Percentiles rank a stretch among this genome's conserved stretches.
These are phyloP conservation scores for Talpa occidentalis DNA, from an alignment of 2,113 vertebrate species.

Conservation along the genomic window DNA sequence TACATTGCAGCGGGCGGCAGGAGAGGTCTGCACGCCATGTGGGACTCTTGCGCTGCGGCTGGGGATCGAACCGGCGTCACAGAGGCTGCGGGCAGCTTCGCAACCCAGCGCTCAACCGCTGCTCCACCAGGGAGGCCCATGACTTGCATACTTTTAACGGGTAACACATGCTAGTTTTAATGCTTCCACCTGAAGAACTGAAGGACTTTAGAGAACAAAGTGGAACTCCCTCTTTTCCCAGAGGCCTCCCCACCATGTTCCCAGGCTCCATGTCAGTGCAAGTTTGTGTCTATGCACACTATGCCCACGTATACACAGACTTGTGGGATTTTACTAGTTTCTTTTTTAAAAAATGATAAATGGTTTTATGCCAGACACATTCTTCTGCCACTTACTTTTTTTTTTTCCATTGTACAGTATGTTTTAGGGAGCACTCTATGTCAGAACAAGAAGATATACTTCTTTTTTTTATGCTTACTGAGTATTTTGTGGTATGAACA, in stretches of 20 bases:
- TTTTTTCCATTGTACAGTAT: background rate
- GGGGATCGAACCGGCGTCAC: too few relatives aligned
- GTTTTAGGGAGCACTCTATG: background rate
- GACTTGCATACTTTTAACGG: background rate
- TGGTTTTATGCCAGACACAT: background rate
- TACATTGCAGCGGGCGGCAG: too few relatives aligned
- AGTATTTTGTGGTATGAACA: background rate
- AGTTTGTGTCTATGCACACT: background rate
- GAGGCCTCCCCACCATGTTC: rapidly evolving
- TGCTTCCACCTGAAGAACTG: background rate
- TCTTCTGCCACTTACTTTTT: background rate
- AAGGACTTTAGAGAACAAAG: background rate
- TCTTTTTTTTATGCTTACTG: background rate
- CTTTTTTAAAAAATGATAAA: background rate
- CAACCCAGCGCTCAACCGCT: too few relatives aligned
- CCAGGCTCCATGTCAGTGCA: background rate
- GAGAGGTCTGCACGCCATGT: too few relatives aligned
- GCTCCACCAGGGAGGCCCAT: too few relatives aligned
- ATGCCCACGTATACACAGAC: background rate
- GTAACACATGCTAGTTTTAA: background rate
- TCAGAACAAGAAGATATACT: background rate
- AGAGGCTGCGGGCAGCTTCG: too few relatives aligned
- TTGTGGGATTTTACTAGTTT: background rate
- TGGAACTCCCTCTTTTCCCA: background rate
- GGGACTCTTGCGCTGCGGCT: too few relatives aligned